Base-by-base conservation (phyloP, 2,113 vertebrate genomes). In the Prietella phreatophila region DNA sequence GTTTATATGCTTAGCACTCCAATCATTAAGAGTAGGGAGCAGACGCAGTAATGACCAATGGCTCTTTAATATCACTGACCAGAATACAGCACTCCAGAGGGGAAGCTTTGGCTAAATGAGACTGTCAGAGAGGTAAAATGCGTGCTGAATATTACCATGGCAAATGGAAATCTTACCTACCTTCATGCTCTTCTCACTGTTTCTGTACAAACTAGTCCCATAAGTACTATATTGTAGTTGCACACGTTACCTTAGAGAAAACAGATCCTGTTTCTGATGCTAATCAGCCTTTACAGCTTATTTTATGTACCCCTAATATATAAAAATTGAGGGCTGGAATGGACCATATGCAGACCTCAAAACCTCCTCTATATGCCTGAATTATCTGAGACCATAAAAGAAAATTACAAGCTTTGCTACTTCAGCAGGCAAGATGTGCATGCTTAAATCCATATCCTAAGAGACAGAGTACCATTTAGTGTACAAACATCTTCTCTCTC, bases 61-160 rank as follows among this genome's bases (percentile, higher is more conserved):
- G 81, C 55, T 83, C 42, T 63, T 83, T 83, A 76, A 76, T 83
- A 82, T 75, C 39, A 20, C 86, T 83, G 81, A 87, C 80, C 75
- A 67, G 55, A 47, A 17, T 61, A 33, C 39, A 25, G 61, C 27
- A 79, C n/a, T 65, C 75, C 85, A 53, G 75, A 79, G 73, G 42
- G 75, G 47, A 76, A 67, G 22, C 60, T 30, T 36, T 60, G 33
- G 36, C 71, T 15, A 30, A 82, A 85, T 83, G 83, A 78, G 60
- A 81, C 61, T 60, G 69, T 78, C 75, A 75, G 83, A 85, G 61
- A 80, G 2, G 67, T 63, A 50, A 82, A 81, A 25, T 39, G 9
- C 14, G 25, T 56, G 55, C 50, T 47, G 82, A 50, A 79, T 30
- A 36, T 84, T 13, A 71, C 63, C 58, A 53, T 36, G 33, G 65